Evolutionary conservation across 2,888 invertebrate genomes (phyloP).

Genomic region (Euspilapteryx auroguttella): DNA sequence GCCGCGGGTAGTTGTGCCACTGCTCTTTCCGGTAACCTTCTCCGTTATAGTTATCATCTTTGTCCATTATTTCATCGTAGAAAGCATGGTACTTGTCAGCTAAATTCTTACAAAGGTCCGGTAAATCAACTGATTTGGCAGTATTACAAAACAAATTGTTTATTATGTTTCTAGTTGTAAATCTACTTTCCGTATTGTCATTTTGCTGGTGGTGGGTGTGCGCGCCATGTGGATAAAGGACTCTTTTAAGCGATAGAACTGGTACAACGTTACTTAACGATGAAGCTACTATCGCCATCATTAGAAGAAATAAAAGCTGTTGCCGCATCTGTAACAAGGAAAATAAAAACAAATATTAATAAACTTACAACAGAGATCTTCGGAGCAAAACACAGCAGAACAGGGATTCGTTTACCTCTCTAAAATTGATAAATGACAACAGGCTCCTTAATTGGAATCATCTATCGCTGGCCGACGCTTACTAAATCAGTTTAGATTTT

Average conservation of each 20-base stretch:
- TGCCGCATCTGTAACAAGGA: constrained; percentile 42
- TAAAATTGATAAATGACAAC: too few species aligned
- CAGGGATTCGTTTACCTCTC: too few species aligned
- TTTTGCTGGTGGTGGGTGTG: constrained; percentile 19
- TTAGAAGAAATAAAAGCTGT: constrained; percentile 25
- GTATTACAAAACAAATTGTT: constrained; percentile 26
- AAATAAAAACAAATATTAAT: constrained; percentile 6
- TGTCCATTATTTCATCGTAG: constrained; percentile 14
- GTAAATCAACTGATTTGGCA: constrained; percentile 10
- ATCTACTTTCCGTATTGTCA: constrained; percentile 37
- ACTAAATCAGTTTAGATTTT: too few species aligned
- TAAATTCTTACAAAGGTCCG: constrained; percentile 11
- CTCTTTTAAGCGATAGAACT: constrained; percentile 37
- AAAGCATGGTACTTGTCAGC: constrained; percentile 16
- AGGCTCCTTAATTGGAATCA: too few species aligned
- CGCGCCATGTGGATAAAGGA: constrained; percentile 21
- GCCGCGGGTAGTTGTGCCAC: constrained; percentile 46
- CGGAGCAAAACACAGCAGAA: too few species aligned
- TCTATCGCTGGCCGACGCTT: too few species aligned
- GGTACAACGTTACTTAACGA: constrained; percentile 43
- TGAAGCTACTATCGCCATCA: constrained; percentile 33
- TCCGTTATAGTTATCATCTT: constrained; percentile 23
- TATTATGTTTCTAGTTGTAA: constrained; percentile 20
- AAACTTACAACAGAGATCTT: too few species aligned
- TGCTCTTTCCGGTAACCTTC: constrained; percentile 40